Conservation (phyloP, 1,140 invertebrate species). For the Drosophila mayri region DNA sequence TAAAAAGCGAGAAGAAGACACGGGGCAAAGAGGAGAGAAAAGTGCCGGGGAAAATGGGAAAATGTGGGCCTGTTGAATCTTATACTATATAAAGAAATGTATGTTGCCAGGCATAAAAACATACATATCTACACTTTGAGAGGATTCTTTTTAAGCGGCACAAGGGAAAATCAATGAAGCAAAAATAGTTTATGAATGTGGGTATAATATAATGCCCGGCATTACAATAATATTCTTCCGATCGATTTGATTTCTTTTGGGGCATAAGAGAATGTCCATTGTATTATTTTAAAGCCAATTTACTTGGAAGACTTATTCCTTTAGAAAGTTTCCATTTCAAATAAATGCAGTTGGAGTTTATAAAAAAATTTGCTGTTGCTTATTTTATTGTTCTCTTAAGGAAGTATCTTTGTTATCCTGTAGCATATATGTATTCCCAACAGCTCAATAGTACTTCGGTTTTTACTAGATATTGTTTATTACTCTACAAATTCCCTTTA, state of each 20-base stretch:
- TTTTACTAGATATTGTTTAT: too few relatives aligned
- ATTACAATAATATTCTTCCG: constrained; percentile 48
- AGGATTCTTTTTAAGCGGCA: constrained; percentile 14
- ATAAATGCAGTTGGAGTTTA: constrained; percentile 1
- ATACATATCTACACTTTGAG: constrained; percentile 21
- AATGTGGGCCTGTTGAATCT: constrained; percentile 40
- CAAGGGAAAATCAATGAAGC: constrained; percentile 35
- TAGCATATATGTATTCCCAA: background rate
- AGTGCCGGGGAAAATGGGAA: constrained; percentile 24
- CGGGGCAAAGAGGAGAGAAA: constrained; percentile 10
- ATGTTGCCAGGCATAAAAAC: background rate
- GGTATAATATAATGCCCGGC: constrained; percentile 26
- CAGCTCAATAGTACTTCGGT: background rate
- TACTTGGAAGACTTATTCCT: background rate
- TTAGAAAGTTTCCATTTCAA: background rate
- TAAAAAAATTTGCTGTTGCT: background rate
- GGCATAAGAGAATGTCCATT: constrained; percentile 9
- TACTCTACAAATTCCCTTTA: background rate
- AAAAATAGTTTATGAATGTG: constrained; percentile 36
- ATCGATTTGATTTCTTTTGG: constrained; percentile 30
- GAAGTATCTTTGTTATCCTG: background rate
- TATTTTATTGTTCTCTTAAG: background rate
- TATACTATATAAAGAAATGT: background rate
- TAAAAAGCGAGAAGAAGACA: constrained; percentile 35
- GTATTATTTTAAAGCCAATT: background rate